Base-by-base conservation (phyloP, 2,888 invertebrate genomes). In the Nomada ruficornis region DNA sequence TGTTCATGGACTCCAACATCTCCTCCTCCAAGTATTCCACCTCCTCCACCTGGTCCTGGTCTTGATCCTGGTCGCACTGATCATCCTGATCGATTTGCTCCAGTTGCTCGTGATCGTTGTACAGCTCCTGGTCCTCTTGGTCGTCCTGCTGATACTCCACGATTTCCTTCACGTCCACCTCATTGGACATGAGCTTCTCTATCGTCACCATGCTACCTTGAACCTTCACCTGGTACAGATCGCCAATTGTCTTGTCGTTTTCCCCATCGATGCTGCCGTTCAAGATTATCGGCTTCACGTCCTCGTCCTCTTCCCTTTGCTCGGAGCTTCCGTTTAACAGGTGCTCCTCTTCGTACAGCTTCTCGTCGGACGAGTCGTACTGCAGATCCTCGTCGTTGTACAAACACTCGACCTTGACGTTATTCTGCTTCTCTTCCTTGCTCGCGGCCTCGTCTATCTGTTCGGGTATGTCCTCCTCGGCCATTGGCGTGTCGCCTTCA, bases 161-260 rank as follows among this genome's bases (percentile, higher is more conserved):
- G 2, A 50, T 2, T 2, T 36, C 55, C 2, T 84, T 79, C 26
- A 10, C 60, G 13, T 79, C 71, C 0, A 64, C 59, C 1, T 82
- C 81, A 9, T 57, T 47, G 11, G 82, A 60, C 7, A 62, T 54
- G 11, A 92, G 64, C 67, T 91, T 92, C 69, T 93, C 92, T 3
- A 93, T 82, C 0, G 90, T 90, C 0, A 93, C 91, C 54, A 88
- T 85, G 23, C 89, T 87, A 0, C 89, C 92, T n/a, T 93, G 89
- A 2, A 93, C 86, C 47, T 92, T 93, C 0, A 92, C 90, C 74
- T 93, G 90, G 47, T 92, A 93, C 42, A 92, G 42, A 55, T 93
- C 87, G 0, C 92, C 91, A 9, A 81, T 36, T 7, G 62, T 26
- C 20, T 80, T 86, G 15, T 82, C 70, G 18, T 62, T 54, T 0